phyloP scores from a whole-genome alignment of 37 sponge, comb jelly and placozoan species.

The Bolinopsis microptera region DNA sequence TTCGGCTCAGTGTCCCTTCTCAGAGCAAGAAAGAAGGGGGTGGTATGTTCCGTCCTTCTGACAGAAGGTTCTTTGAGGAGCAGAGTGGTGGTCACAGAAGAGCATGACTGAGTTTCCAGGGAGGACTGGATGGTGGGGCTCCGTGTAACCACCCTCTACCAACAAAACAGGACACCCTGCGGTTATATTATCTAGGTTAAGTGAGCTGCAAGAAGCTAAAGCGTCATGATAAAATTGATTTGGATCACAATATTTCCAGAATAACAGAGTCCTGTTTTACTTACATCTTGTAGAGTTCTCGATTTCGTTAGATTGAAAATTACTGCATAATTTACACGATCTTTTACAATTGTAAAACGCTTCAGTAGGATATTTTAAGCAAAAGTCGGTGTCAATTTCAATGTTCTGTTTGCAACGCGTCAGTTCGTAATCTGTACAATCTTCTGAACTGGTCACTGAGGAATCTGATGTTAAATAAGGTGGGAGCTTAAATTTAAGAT shows the following conservation, averaged over 20 bases:
- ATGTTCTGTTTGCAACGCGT: not conserved
- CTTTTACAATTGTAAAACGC: not conserved
- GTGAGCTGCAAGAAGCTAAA: no score
- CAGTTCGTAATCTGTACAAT: not conserved
- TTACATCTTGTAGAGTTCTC: not conserved
- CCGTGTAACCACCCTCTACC: not conserved
- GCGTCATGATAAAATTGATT: no score
- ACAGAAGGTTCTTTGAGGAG: not conserved
- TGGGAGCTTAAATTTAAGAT: no score
- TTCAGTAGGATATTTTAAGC: slow-evolving; percentile 12
- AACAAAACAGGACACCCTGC: not conserved
- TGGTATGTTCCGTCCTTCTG: not conserved
- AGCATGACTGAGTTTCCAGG: not conserved
- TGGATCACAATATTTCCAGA: no score
- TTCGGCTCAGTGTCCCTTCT: not conserved
- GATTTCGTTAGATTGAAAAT: not conserved
- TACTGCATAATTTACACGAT: not conserved
- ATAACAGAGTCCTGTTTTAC: no score
- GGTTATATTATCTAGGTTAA: no score
- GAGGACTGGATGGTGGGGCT: not conserved
- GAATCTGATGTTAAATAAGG: no score
- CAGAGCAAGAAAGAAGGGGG: not conserved
- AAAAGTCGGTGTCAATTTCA: not conserved
- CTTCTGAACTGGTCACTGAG: not conserved
- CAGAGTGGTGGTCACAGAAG: not conserved